phyloP scores from a whole-genome alignment of 2,113 vertebrate species.

The Connochaetes taurinus region DNA sequence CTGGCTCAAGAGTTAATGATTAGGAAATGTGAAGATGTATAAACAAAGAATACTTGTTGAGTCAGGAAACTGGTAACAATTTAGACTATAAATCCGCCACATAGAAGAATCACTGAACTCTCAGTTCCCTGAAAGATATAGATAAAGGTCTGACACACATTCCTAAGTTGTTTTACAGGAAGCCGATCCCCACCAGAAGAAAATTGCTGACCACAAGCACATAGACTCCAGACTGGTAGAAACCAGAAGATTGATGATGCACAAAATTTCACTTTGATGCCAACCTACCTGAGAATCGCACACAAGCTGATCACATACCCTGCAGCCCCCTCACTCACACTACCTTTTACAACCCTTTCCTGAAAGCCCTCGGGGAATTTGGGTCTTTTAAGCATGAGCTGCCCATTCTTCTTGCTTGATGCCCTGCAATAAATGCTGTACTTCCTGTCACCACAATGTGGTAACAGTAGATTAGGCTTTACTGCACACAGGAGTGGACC shows the following conservation, averaged over 20 bases:
- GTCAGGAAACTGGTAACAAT: not conserved
- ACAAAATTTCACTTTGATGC: not conserved
- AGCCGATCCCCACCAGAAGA: not conserved
- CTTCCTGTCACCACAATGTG: not conserved
- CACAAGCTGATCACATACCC: not conserved
- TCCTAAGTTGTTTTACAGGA: not conserved
- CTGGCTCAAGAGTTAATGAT: not conserved
- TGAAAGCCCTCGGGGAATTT: not conserved
- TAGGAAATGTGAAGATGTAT: not conserved
- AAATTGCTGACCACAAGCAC: not conserved
- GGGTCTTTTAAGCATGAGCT: not conserved
- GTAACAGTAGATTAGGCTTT: not conserved
- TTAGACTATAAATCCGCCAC: not conserved
- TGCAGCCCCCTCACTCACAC: not conserved
- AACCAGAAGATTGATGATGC: not conserved
- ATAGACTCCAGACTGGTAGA: not conserved
- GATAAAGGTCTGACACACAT: not conserved
- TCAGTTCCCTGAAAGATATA: not conserved
- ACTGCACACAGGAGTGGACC: not conserved
- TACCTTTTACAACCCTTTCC: not conserved
- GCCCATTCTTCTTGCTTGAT: not conserved
- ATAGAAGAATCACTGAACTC: not conserved
- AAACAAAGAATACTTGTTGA: not conserved
- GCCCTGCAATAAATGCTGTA: not conserved
- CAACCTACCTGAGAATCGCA: not conserved